These are phyloP conservation scores for Helleia helle DNA, from an alignment of 2,888 invertebrate genomes.

Conservation along the genomic window DNA sequence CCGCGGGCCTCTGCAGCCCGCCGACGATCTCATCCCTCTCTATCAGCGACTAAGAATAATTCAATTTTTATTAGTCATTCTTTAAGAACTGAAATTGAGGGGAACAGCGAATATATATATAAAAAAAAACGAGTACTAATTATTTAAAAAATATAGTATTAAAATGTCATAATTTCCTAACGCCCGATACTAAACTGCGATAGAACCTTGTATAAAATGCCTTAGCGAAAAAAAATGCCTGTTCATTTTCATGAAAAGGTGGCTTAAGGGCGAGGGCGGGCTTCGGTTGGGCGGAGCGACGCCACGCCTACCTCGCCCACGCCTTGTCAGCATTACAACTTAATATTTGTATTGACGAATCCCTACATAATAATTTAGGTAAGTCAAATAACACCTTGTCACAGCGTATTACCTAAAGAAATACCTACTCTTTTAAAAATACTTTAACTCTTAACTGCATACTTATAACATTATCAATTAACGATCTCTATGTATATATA, in stretches of 20 bases:
- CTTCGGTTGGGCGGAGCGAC: slow-evolving; percentile 57
- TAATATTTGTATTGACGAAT: slow-evolving; percentile 41
- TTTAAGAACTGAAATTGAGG: no score
- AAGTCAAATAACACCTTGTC: not conserved
- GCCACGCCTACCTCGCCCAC: slow-evolving; percentile 61
- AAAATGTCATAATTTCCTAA: not conserved
- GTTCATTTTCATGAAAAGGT: slow-evolving; percentile 57
- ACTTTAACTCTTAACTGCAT: not conserved
- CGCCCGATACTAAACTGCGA: not conserved
- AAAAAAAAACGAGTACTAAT: no score
- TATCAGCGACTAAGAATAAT: slow-evolving; percentile 53
- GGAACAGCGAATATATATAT: no score
- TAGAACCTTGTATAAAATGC: slow-evolving; percentile 23
- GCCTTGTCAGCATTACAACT: slow-evolving; percentile 56
- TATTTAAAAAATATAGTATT: no score
- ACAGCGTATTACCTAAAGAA: not conserved
- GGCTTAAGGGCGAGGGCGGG: slow-evolving; percentile 67
- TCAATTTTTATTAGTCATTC: slow-evolving; percentile 36
- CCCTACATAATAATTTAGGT: slow-evolving; percentile 18
- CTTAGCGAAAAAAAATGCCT: slow-evolving; percentile 41
- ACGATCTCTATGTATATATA: no score
- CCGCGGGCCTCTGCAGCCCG: slow-evolving; percentile 55
- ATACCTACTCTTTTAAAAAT: not conserved
- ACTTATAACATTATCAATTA: not conserved
- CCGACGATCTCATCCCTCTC: slow-evolving; percentile 49